Evolutionary conservation across 92 coral and sea anemone species (phyloP).

Genomic region (Diadumene lineata): DNA sequence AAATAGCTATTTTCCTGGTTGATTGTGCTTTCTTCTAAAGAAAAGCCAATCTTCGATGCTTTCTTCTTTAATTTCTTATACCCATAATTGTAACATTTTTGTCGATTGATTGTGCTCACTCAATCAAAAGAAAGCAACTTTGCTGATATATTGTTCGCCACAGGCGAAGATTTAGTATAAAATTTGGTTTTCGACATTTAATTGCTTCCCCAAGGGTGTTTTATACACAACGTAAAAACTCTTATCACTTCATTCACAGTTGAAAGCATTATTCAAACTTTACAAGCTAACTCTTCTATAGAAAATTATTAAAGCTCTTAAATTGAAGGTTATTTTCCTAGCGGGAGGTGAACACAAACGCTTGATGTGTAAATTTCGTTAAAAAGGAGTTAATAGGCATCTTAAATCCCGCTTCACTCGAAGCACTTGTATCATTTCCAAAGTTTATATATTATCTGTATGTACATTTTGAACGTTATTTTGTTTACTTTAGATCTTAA

Average conservation of each 20-base stretch:
- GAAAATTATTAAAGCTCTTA: constrained; percentile 39
- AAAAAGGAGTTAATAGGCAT: constrained; percentile 26
- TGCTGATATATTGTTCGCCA: constrained; percentile 28
- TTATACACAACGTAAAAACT: background rate
- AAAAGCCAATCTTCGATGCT: background rate
- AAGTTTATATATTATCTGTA: constrained; percentile 23
- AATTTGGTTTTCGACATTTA: constrained; percentile 24
- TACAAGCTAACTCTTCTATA: constrained; percentile 30
- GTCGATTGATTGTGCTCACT: background rate
- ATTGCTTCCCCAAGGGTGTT: constrained; percentile 39
- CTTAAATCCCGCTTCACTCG: constrained; percentile 15
- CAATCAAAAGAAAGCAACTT: constrained; percentile 6
- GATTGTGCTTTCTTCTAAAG: constrained; percentile 13
- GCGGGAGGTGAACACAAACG: constrained; percentile 10
- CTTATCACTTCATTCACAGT: constrained; percentile 34
- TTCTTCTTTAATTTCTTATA: constrained; percentile 7
- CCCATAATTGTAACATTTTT: constrained; percentile 12
- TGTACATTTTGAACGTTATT: constrained; percentile 12
- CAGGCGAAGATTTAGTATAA: constrained; percentile 31
- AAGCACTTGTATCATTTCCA: constrained; percentile 12
- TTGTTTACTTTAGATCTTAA: constrained; percentile 10
- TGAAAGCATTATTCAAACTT: constrained; percentile 30
- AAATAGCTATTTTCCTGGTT: constrained; percentile 16
- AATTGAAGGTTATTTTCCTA: constrained; percentile 9
- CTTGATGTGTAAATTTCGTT: constrained; percentile 27